Evolutionary conservation across 2,797 vertebrate species (phyloP).

Genomic region (Chromis chromis): DNA sequence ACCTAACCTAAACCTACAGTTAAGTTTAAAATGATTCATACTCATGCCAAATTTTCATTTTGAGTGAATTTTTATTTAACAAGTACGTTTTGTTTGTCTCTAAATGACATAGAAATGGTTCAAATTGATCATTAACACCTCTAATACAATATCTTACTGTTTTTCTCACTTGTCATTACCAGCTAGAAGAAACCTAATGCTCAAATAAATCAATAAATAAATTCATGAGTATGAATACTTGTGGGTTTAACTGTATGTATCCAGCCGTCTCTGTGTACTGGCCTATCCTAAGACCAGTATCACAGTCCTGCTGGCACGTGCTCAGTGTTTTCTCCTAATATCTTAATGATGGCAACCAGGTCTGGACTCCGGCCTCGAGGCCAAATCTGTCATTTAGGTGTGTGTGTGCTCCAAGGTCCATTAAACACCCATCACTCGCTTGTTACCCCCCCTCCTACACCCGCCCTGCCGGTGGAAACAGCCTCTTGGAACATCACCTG

Average conservation of each 20-base stretch:
- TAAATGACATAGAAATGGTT: too few species aligned
- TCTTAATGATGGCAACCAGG: constrained; percentile 29
- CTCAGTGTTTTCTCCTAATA: constrained; percentile 30
- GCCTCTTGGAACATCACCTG: constrained; percentile 69
- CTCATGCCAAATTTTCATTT: too few species aligned
- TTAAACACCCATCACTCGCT: constrained; percentile 71
- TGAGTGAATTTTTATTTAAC: too few species aligned
- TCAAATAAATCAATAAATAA: too few species aligned
- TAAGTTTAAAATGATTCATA: too few species aligned
- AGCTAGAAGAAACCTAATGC: too few species aligned
- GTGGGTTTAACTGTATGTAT: not conserved
- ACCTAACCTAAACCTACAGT: not conserved
- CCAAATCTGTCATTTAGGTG: constrained; percentile 65
- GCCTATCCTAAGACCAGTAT: constrained; percentile 26
- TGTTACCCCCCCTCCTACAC: constrained; percentile 9
- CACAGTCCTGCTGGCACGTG: constrained; percentile 44
- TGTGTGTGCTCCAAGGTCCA: constrained; percentile 56
- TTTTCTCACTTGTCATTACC: too few species aligned
- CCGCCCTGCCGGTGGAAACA: constrained; percentile 30
- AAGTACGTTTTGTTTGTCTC: too few species aligned
- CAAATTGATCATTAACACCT: too few species aligned
- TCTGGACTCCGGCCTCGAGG: constrained; percentile 43
- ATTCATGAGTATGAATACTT: too few species aligned
- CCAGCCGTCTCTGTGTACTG: not conserved
- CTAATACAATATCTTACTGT: too few species aligned